Evolutionary conservation across 1,140 invertebrate genomes (phyloP), one percentile per base, ranked within the genome.

Genomic region (Ceratitis capitata): DNA sequence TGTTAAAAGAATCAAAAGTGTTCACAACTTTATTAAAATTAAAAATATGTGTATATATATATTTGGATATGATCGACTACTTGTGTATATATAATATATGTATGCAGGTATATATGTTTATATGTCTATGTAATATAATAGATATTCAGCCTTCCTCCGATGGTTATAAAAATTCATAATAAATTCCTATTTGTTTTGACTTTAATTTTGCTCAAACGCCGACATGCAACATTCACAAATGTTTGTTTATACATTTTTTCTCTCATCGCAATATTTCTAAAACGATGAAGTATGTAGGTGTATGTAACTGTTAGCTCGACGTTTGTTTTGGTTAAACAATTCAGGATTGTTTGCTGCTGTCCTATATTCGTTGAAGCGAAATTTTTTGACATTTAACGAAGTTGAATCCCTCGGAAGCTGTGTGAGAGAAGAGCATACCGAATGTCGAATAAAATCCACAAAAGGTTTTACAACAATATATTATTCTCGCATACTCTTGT

Each of bases 291-390:
- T 19, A 16, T 4, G n/a, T 53, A 53, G 51, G n/a, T n/a, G n/a
- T n/a, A n/a, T n/a, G n/a, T n/a, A n/a, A n/a, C n/a, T n/a, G n/a
- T 35, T 69, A 69, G 26, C 32, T 69, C 32, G 61, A 35, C 32
- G 61, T 69, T 69, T 69, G 61, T 35, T 69, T 69, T 69, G 61
- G 12, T 35, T 69, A 69, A 69, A 69, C 61, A 69, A 69, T 35
- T 69, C 61, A 29, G 16, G 16, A 29, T 69, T 69, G 58, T 26
- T 61, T 61, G 61, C 12, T 69, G 61, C 29, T 69, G 61, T 35
- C 32, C 61, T 69, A 69, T 32, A 69, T 61, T 61, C 26, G 26
- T 23, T 61, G n/a, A 61, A 12, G 26, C 10, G 2, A 61, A 61
- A 0, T 32, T 29, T 47, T 69, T 39, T 16, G 61, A 69, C 35